Conservation (phyloP, 1,140 invertebrate genomes). For the Diuraphis noxia region DNA sequence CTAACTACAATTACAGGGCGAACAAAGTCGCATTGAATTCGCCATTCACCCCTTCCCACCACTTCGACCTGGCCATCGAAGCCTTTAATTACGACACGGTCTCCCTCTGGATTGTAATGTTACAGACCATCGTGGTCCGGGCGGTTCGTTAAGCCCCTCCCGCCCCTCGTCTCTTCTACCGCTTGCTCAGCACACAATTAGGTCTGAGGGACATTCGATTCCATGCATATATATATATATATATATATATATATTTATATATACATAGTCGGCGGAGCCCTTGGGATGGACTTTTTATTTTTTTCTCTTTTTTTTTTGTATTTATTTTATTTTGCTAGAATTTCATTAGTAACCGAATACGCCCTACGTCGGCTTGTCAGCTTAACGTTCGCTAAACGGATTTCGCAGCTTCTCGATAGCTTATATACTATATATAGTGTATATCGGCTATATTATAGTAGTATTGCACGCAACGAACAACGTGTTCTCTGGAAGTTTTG, state of each 20-base stretch:
- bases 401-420: constrained; percentile 27
- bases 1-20: constrained; percentile 42
- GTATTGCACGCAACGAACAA: not conserved
- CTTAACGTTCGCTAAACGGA: constrained; percentile 32
- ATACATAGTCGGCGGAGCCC: not conserved
- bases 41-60: not conserved
- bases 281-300: constrained; percentile 32
- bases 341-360: constrained; percentile 44
- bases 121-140: constrained; percentile 26
- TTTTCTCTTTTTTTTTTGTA: not conserved
- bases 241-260: not conserved
- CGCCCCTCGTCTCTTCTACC: not conserved
- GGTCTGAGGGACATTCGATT: constrained; percentile 41
- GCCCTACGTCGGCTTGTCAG: not conserved
- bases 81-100: constrained; percentile 45
- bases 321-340: constrained; percentile 25
- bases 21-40: constrained; percentile 44
- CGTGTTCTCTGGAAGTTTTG: constrained; percentile 23
- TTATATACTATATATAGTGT: not conserved
- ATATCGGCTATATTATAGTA: not conserved
- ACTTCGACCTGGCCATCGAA: constrained; percentile 21
- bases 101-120: constrained; percentile 30
- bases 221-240: not conserved
- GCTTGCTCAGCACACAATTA: constrained; percentile 21
- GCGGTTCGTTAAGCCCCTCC: constrained; percentile 25